Conservation (phyloP, 2,113 vertebrate genomes). For the Phalacrocorax carbo region DNA sequence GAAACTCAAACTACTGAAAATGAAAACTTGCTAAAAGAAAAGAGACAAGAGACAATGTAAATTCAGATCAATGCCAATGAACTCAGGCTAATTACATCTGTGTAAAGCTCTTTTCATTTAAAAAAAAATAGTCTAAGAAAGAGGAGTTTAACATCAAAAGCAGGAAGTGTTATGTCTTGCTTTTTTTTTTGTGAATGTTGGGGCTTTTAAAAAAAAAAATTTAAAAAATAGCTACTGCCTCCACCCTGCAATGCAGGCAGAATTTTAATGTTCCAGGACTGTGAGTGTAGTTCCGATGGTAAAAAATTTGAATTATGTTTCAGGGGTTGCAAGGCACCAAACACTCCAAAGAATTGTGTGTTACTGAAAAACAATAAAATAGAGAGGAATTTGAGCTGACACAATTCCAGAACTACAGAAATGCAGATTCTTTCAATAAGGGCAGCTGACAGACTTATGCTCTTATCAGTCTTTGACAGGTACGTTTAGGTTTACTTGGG, state of each 20-base stretch:
- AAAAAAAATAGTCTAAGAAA: background rate
- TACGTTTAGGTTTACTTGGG: background rate
- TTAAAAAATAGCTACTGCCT: background rate
- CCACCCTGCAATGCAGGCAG: background rate
- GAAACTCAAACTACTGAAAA: background rate
- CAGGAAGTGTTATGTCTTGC: background rate
- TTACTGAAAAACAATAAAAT: conserved; percentile 5
- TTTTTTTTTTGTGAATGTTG: background rate
- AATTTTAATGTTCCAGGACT: background rate
- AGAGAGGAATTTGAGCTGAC: conserved; percentile 24
- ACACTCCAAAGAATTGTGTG: background rate
- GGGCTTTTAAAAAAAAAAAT: background rate
- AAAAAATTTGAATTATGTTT: conserved; percentile 15
- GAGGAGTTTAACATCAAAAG: background rate
- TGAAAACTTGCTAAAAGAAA: background rate
- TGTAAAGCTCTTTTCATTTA: background rate
- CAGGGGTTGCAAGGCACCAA: background rate
- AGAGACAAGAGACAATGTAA: background rate
- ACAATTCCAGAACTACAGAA: conserved; percentile 13
- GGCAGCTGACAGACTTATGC: background rate
- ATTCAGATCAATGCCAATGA: background rate
- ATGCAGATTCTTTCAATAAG: conserved; percentile 2
- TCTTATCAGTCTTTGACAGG: conserved; percentile 35
- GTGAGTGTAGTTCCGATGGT: background rate
- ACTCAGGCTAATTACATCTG: background rate